A percentile compares a stretch with the other conserved stretches of the same genome.
Conservation (phyloP, 1,140 invertebrate genomes). For the Tetramorium parvispinum region DNA sequence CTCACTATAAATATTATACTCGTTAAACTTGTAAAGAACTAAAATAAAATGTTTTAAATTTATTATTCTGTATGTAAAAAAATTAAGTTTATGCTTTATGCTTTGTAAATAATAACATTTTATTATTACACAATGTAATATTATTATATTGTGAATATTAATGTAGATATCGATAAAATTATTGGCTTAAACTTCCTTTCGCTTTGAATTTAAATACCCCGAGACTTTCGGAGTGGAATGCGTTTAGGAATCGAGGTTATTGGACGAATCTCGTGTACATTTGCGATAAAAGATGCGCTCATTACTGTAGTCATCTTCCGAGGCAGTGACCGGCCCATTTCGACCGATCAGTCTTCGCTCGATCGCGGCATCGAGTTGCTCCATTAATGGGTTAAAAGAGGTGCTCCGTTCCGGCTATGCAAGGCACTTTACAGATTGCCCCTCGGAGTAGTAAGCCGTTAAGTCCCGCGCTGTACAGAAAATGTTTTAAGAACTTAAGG, state of each 20-base stretch:
- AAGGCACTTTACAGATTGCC: slow-evolving; percentile 72
- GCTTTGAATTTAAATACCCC: background rate
- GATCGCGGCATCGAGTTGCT: slow-evolving; percentile 60
- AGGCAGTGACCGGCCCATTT: slow-evolving; percentile 44
- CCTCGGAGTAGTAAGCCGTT: slow-evolving; percentile 70
- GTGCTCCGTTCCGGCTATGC: slow-evolving; percentile 45
- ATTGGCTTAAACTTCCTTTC: background rate
- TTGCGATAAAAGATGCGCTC: slow-evolving; percentile 67
- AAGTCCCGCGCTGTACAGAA: slow-evolving; percentile 65
- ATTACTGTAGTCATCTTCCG: slow-evolving; percentile 53
- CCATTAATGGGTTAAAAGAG: slow-evolving; percentile 72
- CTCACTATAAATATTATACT: background rate
- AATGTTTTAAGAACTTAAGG: slow-evolving; percentile 73
- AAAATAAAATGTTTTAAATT: background rate
- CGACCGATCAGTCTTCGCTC: slow-evolving; percentile 68
- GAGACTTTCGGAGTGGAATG: background rate
- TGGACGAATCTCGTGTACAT: slow-evolving; percentile 5
- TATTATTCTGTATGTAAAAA: background rate
- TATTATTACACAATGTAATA: background rate
- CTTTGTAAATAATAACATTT: background rate
- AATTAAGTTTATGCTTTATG: background rate
- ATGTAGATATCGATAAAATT: background rate
- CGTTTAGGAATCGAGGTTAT: slow-evolving; percentile 55
- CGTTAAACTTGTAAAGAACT: background rate
- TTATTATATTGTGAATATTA: background rate